A percentile compares a stretch with the other conserved stretches of the same genome.
These are phyloP conservation scores for Spinibarbus caldwelli DNA, from an alignment of 2,797 vertebrate genomes.

Conservation along the genomic window DNA sequence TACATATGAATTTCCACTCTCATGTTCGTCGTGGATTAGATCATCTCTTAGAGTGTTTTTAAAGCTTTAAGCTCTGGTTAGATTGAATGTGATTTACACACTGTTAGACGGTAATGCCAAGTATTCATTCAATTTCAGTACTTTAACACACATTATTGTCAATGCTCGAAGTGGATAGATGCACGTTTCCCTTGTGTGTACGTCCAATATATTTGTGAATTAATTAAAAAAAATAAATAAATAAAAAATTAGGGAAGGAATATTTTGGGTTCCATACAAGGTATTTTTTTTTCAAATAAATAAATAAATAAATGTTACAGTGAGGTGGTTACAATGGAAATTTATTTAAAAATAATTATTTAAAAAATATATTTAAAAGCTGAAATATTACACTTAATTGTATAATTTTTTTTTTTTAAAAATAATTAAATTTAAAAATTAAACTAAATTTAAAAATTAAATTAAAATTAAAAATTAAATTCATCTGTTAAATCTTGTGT, in stretches of 20 bases:
- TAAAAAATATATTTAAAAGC: background rate
- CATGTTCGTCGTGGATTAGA: constrained; percentile 41
- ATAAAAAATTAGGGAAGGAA: background rate
- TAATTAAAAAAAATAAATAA: background rate
- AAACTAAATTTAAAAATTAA: too few relatives aligned
- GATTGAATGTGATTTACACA: constrained; percentile 34
- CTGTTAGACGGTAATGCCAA: constrained; percentile 2
- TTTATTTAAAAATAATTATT: too few relatives aligned
- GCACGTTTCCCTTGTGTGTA: background rate
- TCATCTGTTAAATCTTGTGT: background rate
- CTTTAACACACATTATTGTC: constrained; percentile 11
- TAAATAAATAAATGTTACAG: background rate
- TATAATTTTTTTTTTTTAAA: background rate
- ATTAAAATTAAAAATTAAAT: background rate
- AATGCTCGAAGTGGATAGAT: background rate
- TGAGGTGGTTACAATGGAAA: background rate
- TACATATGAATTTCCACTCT: constrained; percentile 37
- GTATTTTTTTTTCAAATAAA: background rate
- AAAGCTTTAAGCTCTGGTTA: constrained; percentile 30
- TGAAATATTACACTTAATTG: background rate
- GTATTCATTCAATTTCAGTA: constrained; percentile 18
- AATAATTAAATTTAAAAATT: too few relatives aligned
- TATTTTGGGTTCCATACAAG: background rate
- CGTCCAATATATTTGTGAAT: background rate
- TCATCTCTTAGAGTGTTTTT: constrained; percentile 38